These are phyloP conservation scores for Vanessa tameamea DNA, from an alignment of 1,140 invertebrate species.

Conservation along the genomic window DNA sequence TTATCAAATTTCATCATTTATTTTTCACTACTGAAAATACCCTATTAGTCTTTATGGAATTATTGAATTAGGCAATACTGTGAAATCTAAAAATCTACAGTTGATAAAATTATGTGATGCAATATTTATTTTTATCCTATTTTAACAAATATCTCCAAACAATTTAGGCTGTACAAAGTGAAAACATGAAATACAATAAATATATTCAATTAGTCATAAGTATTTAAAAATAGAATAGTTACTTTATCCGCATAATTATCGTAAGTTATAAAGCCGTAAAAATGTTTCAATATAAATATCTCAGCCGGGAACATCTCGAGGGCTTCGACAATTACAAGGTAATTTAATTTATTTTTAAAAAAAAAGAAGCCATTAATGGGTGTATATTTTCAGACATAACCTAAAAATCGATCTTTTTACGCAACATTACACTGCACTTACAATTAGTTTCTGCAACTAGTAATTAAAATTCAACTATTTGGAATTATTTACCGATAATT, in stretches of 20 bases:
- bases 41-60: too few species aligned
- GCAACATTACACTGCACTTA: slow-evolving; percentile 37
- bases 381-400: slow-evolving; percentile 38
- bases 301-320: slow-evolving; percentile 89
- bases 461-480: slow-evolving; percentile 2
- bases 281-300: slow-evolving; percentile 86
- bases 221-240: slow-evolving; percentile 4
- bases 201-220: slow-evolving; percentile 12
- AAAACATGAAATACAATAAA: slow-evolving; percentile 19
- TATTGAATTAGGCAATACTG: too few species aligned
- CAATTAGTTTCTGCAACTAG: not conserved
- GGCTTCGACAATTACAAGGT: slow-evolving; percentile 97
- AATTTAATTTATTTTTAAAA: slow-evolving; percentile 49
- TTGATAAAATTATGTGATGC: too few species aligned
- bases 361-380: not conserved
- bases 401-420: slow-evolving; percentile 51
- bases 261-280: slow-evolving; percentile 42
- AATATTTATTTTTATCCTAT: not conserved
- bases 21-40: too few species aligned
- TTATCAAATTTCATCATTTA: too few species aligned
- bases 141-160: not conserved
- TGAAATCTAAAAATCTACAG: too few species aligned
- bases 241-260: not conserved
- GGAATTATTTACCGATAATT: not conserved
- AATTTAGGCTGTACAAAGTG: slow-evolving; percentile 4